Evolutionary conservation across 2,797 vertebrate species (phyloP).

Genomic region (Coluber constrictor): DNA sequence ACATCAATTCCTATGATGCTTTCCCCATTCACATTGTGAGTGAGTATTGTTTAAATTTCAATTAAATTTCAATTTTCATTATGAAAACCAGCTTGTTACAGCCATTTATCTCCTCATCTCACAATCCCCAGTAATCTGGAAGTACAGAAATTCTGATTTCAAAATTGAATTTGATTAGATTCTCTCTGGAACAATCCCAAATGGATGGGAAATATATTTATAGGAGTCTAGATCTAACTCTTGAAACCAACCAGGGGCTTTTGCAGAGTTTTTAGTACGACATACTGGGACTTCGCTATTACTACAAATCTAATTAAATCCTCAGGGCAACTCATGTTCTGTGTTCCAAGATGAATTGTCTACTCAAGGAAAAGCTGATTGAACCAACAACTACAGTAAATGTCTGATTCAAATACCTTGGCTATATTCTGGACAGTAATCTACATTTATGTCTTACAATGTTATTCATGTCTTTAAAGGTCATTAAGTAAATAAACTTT

Average conservation of each 20-base stretch:
- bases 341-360: background rate
- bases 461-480: background rate
- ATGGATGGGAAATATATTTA: background rate
- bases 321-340: background rate
- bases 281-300: background rate
- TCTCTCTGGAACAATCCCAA: background rate
- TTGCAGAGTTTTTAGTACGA: background rate
- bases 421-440: background rate
- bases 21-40: background rate
- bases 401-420: background rate
- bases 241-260: background rate
- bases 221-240: background rate
- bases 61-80: background rate
- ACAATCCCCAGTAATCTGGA: background rate
- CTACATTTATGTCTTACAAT: background rate
- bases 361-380: background rate
- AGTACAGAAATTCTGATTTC: background rate
- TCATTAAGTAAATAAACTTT: background rate
- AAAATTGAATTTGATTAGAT: background rate
- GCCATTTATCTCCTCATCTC: background rate
- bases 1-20: background rate
- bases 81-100: background rate
- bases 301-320: background rate
- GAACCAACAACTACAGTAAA: background rate
- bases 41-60: background rate